These are phyloP conservation scores for Castor canadensis DNA, from an alignment of 2,113 vertebrate genomes.

Conservation along the genomic window DNA sequence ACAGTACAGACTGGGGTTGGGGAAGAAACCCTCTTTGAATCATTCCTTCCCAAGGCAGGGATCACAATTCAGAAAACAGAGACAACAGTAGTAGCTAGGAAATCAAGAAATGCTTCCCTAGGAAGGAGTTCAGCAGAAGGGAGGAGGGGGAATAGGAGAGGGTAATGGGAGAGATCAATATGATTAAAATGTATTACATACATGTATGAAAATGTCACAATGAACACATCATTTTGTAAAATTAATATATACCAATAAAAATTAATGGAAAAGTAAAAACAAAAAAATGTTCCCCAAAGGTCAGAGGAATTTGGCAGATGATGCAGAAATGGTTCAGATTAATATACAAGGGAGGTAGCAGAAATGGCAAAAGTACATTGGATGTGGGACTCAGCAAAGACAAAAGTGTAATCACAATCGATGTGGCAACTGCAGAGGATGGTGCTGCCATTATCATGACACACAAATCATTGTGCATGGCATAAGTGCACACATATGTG, in stretches of 20 bases:
- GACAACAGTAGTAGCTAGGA: background rate
- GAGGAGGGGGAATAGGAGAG: no score
- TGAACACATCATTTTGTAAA: no score
- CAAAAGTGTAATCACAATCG: background rate
- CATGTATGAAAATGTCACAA: no score
- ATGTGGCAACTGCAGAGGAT: background rate
- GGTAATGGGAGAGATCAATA: no score
- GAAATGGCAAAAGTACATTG: background rate
- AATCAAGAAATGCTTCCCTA: background rate
- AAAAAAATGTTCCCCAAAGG: background rate
- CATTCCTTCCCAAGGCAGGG: background rate
- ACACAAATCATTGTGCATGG: rapidly evolving
- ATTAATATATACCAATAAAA: no score
- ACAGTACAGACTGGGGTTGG: background rate
- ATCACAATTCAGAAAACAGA: background rate
- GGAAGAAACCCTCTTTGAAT: background rate
- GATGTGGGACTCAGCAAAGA: background rate
- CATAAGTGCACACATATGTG: background rate
- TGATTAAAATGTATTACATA: no score
- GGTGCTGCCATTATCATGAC: background rate
- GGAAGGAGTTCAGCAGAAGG: no score
- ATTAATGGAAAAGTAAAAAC: no score
- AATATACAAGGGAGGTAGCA: background rate
- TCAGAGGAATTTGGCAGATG: background rate
- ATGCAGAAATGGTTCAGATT: background rate